Percentiles rank a stretch among this genome's conserved stretches.
Evolutionary conservation across 2,113 vertebrate genomes (phyloP).

Genomic region (Muscicapa adusta): DNA sequence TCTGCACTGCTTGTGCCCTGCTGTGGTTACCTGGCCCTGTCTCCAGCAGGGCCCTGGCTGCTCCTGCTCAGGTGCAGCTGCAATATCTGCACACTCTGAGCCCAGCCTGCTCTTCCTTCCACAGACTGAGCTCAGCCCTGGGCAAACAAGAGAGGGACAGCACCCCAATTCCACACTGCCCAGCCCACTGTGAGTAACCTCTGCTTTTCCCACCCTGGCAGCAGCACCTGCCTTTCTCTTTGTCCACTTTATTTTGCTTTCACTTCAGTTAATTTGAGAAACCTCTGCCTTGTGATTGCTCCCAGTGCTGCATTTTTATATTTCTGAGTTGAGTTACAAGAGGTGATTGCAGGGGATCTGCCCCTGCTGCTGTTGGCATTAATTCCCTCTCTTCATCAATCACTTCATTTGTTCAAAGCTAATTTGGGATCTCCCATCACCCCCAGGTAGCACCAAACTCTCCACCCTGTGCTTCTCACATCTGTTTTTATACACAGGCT

Average conservation of each 20-base stretch:
- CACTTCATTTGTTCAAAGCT: not conserved
- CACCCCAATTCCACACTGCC: not conserved
- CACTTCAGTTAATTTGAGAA: not conserved
- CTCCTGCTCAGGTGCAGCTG: not conserved
- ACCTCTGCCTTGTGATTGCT: not conserved
- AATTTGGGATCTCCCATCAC: not conserved
- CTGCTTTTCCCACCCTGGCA: not conserved
- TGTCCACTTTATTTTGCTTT: not conserved
- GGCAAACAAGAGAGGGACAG: not conserved
- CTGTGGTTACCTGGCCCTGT: not conserved
- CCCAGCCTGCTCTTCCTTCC: not conserved
- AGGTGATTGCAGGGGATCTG: not conserved
- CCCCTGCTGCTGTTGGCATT: not conserved
- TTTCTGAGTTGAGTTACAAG: not conserved
- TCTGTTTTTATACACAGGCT: not conserved
- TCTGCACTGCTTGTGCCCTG: not conserved
- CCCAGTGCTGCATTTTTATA: not conserved
- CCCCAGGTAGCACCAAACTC: not conserved
- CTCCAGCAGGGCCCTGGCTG: not conserved
- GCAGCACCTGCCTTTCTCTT: not conserved
- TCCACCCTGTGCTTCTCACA: not conserved
- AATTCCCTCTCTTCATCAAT: not conserved
- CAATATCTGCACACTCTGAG: accelerated
- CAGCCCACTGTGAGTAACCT: slow-evolving; percentile 24
- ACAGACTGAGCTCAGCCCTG: not conserved